These are phyloP conservation scores for Harpagifer antarcticus DNA, from an alignment of 2,797 vertebrate genomes.

Conservation along the genomic window DNA sequence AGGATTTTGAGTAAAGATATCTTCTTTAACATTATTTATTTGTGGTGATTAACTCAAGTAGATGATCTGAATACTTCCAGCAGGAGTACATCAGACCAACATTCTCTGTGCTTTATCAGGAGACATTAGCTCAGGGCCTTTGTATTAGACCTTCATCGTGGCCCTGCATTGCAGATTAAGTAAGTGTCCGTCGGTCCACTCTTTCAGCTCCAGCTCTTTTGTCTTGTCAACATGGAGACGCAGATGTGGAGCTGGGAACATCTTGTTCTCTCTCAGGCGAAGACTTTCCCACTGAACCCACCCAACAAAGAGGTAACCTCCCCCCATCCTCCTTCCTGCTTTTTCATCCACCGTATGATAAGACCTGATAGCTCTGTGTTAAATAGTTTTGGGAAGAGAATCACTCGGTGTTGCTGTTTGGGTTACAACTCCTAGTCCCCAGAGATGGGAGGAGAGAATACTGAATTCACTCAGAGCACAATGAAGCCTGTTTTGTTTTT, in stretches of 20 bases:
- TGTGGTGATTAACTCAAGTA: neutral
- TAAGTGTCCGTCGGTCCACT: conserved; percentile 10
- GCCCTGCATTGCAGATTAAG: neutral
- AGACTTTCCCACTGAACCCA: conserved; percentile 48
- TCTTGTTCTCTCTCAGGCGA: conserved; percentile 45
- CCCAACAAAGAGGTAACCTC: conserved; percentile 26
- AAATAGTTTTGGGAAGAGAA: conserved; percentile 13
- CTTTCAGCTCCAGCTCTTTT: conserved; percentile 37
- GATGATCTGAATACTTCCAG: neutral
- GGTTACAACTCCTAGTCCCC: conserved; percentile 7
- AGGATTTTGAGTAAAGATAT: neutral
- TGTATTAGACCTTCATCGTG: neutral
- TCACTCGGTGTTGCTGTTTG: conserved; percentile 14
- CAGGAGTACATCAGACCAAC: neutral
- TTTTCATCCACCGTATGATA: conserved; percentile 14
- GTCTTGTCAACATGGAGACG: conserved; percentile 42
- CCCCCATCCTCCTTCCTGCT: neutral
- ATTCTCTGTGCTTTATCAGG: neutral
- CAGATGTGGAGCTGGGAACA: conserved; percentile 66
- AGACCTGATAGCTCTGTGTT: neutral
- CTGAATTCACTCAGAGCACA: conserved; percentile 9
- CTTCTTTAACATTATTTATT: neutral
- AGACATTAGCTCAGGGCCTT: neutral
- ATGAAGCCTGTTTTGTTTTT: conserved; percentile 16
- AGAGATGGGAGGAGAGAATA: neutral